Percentiles rank a stretch among this genome's conserved stretches.
phyloP scores from a whole-genome alignment of 64 coral and sea anemone genomes.

The Actinia equina region DNA sequence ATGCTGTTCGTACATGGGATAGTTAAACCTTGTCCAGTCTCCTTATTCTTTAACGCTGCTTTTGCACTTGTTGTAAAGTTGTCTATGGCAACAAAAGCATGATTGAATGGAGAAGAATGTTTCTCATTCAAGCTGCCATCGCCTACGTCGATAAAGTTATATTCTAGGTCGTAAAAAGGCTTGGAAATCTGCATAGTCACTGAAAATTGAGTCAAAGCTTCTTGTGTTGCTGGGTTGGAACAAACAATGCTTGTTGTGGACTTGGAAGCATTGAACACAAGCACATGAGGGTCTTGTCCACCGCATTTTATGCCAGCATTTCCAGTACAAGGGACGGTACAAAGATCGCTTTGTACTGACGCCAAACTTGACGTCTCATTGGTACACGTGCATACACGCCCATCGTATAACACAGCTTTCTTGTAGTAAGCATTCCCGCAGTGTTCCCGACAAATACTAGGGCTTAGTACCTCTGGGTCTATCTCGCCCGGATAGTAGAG shows the following conservation, averaged over 20 bases:
- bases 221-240: not conserved
- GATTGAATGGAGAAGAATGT: not conserved
- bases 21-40: constrained; percentile 10
- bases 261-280: not conserved
- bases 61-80: not conserved
- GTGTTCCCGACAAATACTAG: constrained; percentile 13
- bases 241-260: not conserved
- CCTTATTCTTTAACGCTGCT: constrained; percentile 15
- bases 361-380: constrained; percentile 8
- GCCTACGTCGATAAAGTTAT: not conserved
- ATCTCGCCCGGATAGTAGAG: constrained; percentile 28
- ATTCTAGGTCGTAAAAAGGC: not conserved
- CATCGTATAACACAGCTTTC: constrained; percentile 25
- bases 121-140: not conserved
- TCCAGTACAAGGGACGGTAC: constrained; percentile 31
- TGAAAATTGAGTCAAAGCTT: not conserved
- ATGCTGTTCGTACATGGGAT: constrained; percentile 5
- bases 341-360: constrained; percentile 14
- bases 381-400: constrained; percentile 19
- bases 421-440: constrained; percentile 38
- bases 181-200: not conserved
- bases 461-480: constrained; percentile 2
- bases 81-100: not conserved
- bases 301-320: constrained; percentile 27
- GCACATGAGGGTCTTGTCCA: not conserved